Evolutionary conservation across 2,888 invertebrate species (phyloP), one percentile per base, ranked within the genome.

Genomic region (Microplitis manilae): DNA sequence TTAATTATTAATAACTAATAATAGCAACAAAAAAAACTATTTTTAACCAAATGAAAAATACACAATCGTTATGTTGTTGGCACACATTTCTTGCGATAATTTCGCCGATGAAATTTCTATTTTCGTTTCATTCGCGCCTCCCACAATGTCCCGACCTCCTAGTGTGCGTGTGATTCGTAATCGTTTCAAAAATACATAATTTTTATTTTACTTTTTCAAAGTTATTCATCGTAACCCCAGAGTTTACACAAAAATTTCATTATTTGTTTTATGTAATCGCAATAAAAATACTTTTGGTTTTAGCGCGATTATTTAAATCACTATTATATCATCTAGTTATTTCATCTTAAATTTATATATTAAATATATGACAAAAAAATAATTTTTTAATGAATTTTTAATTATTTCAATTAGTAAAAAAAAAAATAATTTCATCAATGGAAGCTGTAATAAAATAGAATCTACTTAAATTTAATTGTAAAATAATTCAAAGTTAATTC

Each of bases 71-170:
- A 41, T 39, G 60, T 20, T 1, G 40, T 67, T 65, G 65, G 73
- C 65, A 41, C 15, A 67, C 39, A n/a, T 72, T 80, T 61, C 71
- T 68, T 82, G 76, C 73, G 73, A 78, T 82, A 84, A 83, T 85
- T 81, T 83, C 65, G 38, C 61, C 80, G 83, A 84, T 84, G 80
- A 76, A 77, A 73, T 73, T 65, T 78, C 83, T 86, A 86, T 86
- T 86, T 85, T 80, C 76, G 79, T 73, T 50, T 17, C 59, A 30
- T 60, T 39, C 41, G 80, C 82, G 77, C 79, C 81, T 77, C 82
- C 82, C 80, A 80, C 82, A 81, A 81, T 74, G 67, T 75, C 77
- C 67, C 77, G 64, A 83, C 83, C 83, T 83, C 83, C 81, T 81
- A 79, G 76, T 68, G 79, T 80, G 81, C 30, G 4, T 30, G 30